phyloP scores from a whole-genome alignment of 30 jellyfish, hydroid and myxozoan species.

The Catostylus mosaicus region DNA sequence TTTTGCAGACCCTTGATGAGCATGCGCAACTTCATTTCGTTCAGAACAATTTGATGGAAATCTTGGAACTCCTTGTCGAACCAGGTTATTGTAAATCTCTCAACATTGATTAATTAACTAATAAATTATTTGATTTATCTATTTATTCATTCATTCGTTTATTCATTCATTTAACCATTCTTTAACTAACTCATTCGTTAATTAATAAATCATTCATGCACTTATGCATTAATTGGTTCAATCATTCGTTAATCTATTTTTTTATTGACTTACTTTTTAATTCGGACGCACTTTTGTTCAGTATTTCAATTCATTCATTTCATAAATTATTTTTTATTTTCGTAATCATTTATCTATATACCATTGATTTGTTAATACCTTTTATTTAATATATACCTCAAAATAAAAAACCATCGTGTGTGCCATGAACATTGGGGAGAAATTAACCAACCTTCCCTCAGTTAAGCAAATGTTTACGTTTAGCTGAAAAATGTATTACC shows the following conservation, averaged over 20 bases:
- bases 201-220: background rate
- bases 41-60: constrained; percentile 70
- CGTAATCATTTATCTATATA: too few species aligned
- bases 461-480: too few species aligned
- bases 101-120: background rate
- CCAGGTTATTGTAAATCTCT: constrained; percentile 85
- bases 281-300: too few species aligned
- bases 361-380: too few species aligned
- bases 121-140: background rate
- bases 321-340: too few species aligned
- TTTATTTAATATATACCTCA: too few species aligned
- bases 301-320: too few species aligned
- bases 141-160: background rate
- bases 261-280: background rate
- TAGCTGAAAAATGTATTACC: too few species aligned
- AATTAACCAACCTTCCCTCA: too few species aligned
- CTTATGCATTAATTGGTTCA: background rate
- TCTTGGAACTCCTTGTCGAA: constrained; percentile 82
- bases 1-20: constrained; percentile 77
- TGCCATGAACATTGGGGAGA: too few species aligned
- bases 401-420: too few species aligned
- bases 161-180: background rate
- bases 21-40: constrained; percentile 85
- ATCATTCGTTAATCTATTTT: background rate
- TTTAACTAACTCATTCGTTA: background rate